These are phyloP conservation scores for Coptodon rendalli DNA, from an alignment of 2,113 vertebrate genomes.

Conservation along the genomic window DNA sequence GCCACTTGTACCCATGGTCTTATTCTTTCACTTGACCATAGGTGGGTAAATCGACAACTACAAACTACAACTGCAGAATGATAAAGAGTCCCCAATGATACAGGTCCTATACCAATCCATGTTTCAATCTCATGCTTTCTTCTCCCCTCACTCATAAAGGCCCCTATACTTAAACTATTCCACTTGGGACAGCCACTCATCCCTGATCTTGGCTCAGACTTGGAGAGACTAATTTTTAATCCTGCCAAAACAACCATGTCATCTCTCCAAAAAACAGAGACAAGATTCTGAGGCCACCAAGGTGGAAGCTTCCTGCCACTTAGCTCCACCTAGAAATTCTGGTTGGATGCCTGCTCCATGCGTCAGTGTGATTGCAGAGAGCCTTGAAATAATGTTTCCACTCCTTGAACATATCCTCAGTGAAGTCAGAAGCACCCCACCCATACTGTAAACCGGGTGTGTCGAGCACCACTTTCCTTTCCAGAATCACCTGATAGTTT, in stretches of 20 bases:
- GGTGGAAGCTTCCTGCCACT: accelerated
- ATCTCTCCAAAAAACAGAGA: background rate
- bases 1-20: background rate
- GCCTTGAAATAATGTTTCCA: background rate
- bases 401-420: background rate
- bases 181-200: background rate
- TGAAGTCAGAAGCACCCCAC: background rate
- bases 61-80: background rate
- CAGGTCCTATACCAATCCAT: background rate
- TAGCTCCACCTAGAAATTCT: background rate
- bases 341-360: background rate
- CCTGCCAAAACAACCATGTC: background rate
- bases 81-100: background rate
- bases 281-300: background rate
- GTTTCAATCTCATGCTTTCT: background rate
- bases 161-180: background rate
- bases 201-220: background rate
- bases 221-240: background rate
- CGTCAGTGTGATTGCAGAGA: background rate
- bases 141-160: background rate
- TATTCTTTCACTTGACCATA: background rate
- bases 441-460: background rate
- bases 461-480: background rate
- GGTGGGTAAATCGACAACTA: background rate
- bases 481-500: accelerated